Evolutionary conservation across 2,888 invertebrate species (phyloP), one percentile per base, ranked within the genome.

Genomic region (Branchipolynoe longqiensis): DNA sequence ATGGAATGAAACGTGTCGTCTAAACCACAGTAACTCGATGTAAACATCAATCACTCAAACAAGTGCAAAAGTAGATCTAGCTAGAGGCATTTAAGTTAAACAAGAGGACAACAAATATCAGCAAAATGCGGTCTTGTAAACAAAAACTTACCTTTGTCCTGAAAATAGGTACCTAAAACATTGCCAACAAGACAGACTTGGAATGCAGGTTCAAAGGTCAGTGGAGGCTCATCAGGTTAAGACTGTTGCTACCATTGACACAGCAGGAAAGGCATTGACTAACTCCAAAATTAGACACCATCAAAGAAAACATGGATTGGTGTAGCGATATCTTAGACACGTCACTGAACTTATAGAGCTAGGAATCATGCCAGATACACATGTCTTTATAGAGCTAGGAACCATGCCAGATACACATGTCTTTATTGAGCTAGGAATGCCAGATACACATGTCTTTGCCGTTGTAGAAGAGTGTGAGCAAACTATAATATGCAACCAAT

Each of bases 121-220:
- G 78, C 28, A 78, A 48, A 78, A 78, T 41, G 69, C 69, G 28
- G 41, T 54, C 78, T 22, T 1, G 22, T 28, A 48, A 25, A 28
- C n/a, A 54, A 73, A 54, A 78, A 78, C 84, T 84, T 84, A 84
- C 84, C 84, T 84, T 62, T 38, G 84, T 84, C 84, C 84, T 84
- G 84, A 84, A 84, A 84, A 84, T 69, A 84, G 64, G 84, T 84
- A 69, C 84, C 84, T 84, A 69, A 58, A 82, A 82, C 56, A 58
- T 54, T 82, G 54, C 82, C 82, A 82, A 82, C 56, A 58, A 82
- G 58, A 82, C 36, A 78, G 54, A 78, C 78, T 78, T 78, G 78
- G 78, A 78, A 78, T 78, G 31, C 48, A 48, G 78, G 48, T 78
- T 78, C 78, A 78, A 41, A 48, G 54, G 78, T 78, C 28, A 78